phyloP scores from a whole-genome alignment of 2,113 vertebrate species.

The Brachirus orientalis region DNA sequence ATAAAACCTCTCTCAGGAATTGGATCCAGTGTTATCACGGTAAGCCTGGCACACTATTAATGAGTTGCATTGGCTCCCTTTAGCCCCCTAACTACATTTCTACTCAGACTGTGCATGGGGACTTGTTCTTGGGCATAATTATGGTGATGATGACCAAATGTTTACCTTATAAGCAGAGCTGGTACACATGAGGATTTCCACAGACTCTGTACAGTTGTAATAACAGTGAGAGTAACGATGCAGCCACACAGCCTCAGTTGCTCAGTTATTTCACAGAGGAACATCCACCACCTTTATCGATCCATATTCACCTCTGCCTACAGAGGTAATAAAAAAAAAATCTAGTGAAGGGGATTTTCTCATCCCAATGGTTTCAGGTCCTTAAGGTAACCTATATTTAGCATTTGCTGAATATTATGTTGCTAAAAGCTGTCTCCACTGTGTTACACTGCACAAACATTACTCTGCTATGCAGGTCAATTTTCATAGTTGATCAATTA shows the following conservation, averaged over 20 bases:
- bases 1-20: constrained; percentile 69
- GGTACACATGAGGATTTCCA: constrained; percentile 52
- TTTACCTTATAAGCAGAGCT: constrained; percentile 63
- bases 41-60: constrained; percentile 63
- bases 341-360: background rate
- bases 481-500: background rate
- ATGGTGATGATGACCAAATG: constrained; percentile 70
- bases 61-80: constrained; percentile 60
- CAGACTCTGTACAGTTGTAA: constrained; percentile 20
- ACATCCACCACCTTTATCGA: constrained; percentile 14
- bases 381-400: constrained; percentile 8
- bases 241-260: constrained; percentile 27
- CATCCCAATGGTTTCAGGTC: constrained; percentile 5
- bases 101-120: constrained; percentile 45
- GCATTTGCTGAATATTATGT: background rate
- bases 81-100: constrained; percentile 64
- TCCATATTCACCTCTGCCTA: constrained; percentile 26
- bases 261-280: constrained; percentile 23
- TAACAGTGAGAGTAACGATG: constrained; percentile 54
- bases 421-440: background rate
- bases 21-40: constrained; percentile 51
- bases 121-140: constrained; percentile 67
- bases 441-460: background rate
- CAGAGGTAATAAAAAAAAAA: constrained; percentile 7
- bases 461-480: too few species aligned